Evolutionary conservation across 2,888 invertebrate species (phyloP), one percentile per base, ranked within the genome.

Genomic region (Neelides folsomi): DNA sequence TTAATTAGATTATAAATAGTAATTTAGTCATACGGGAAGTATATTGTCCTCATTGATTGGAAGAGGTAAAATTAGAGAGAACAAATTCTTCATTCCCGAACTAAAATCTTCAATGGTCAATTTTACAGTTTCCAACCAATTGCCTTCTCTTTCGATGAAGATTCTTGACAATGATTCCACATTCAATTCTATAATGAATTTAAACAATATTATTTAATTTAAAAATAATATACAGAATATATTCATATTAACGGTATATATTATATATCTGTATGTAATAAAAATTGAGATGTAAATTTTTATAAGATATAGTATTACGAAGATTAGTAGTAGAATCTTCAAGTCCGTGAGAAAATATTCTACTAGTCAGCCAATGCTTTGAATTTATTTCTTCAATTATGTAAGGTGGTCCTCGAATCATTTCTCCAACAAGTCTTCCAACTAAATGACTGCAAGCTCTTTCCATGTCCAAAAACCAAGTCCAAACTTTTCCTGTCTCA

Each of bases 401-500:
- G 6, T 71, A 64, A 1, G 72, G 69, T 12, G 72, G 68, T 1
- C 78, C 78, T 10, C 75, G 68, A 46, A 79, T 66, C 72, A 76
- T 74, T 35, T 74, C 75, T 2, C 77, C 77, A 19, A 80, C 70
- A 66, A 76, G 75, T 51, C 76, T 68, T 3, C 80, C 80, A 47
- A 79, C 73, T 55, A 79, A 68, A 47, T 79, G 69, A n/a, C 77
- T 74, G 65, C 76, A 77, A 0, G 76, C 74, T 58, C 77, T 70
- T 66, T 79, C 78, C 64, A 78, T 67, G 66, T 79, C 79, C 34
- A 79, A 68, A 54, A 79, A 70, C 78, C 27, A 27, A 27, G 27
- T 39, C 12, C 13, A 36, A 13, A 46, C 12, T 12, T 19, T 16
- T 5, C 12, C 18, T 13, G 15, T 15, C 19, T 18, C n/a, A n/a